phyloP scores from a whole-genome alignment of 2,797 vertebrate species.

The Smutsia gigantea region DNA sequence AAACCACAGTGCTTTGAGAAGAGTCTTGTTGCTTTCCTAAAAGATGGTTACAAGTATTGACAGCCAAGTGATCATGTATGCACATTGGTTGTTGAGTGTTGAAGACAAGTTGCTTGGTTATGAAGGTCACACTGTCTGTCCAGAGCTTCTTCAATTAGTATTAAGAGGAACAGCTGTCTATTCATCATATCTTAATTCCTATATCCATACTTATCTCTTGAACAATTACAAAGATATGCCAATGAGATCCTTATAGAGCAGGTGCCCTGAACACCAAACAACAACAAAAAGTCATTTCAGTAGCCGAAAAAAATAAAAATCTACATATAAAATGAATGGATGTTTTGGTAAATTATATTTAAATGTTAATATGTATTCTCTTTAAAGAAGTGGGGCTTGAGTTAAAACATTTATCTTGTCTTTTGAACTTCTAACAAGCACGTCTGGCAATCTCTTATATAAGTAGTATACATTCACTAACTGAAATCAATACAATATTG shows the following conservation, averaged over 20 bases:
- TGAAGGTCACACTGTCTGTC: constrained; percentile 3
- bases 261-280: not conserved
- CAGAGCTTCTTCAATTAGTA: not conserved
- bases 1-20: constrained; percentile 29
- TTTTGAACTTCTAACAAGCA: not conserved
- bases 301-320: not conserved
- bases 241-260: not conserved
- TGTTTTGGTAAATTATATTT: not conserved
- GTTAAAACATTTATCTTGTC: not conserved
- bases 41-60: constrained; percentile 31
- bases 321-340: not conserved
- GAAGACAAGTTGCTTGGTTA: constrained; percentile 12
- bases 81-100: not conserved
- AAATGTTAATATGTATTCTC: not conserved
- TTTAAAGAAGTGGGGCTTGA: not conserved
- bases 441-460: not conserved
- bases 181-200: not conserved
- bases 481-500: not conserved
- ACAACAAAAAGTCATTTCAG: not conserved
- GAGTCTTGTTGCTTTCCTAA: constrained; percentile 13
- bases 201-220: not conserved
- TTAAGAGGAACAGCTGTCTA: not conserved
- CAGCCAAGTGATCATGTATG: constrained; percentile 52
- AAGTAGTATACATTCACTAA: not conserved
- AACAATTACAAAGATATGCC: not conserved